Evolutionary conservation across 2,888 invertebrate genomes (phyloP).

Genomic region (Spodoptera exigua): DNA sequence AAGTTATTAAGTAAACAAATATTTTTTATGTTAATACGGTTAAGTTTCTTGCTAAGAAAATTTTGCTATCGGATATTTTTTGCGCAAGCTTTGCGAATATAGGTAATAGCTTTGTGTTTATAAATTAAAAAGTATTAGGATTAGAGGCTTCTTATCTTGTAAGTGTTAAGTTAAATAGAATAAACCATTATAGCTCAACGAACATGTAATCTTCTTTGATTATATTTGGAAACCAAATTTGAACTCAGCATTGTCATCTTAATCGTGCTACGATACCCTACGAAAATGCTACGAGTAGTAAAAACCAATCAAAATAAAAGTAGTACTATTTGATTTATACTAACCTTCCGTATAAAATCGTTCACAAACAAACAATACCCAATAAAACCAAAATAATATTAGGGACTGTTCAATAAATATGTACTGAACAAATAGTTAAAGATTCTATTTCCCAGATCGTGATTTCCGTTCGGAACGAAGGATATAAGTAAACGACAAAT

Average conservation of each 20-base stretch:
- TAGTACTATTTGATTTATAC: slow-evolving; percentile 5
- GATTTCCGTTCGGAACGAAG: slow-evolving; percentile 71
- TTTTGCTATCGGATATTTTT: slow-evolving; percentile 13
- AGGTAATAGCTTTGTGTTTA: no score
- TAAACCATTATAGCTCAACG: no score
- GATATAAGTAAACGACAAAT: slow-evolving; percentile 61
- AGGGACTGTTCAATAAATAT: slow-evolving; percentile 35
- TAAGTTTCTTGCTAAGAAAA: slow-evolving; percentile 3
- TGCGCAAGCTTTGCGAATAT: neutral
- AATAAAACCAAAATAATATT: slow-evolving; percentile 41
- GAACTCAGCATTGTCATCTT: no score
- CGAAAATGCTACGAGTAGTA: slow-evolving; percentile 1
- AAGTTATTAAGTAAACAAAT: slow-evolving; percentile 45
- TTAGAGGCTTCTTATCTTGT: no score
- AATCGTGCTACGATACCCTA: neutral
- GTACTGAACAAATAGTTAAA: slow-evolving; percentile 46
- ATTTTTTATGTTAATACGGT: slow-evolving; percentile 26
- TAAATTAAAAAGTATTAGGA: no score
- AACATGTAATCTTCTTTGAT: no score
- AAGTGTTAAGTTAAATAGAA: no score
- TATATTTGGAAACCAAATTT: no score
- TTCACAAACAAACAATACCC: slow-evolving; percentile 19
- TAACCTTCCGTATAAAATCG: slow-evolving; percentile 4
- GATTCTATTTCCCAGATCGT: slow-evolving; percentile 68
- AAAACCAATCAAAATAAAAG: neutral